Percentiles rank a stretch among this genome's conserved stretches.
phyloP scores from a whole-genome alignment of 2,113 vertebrate species.

The Myiopsitta monachus region DNA sequence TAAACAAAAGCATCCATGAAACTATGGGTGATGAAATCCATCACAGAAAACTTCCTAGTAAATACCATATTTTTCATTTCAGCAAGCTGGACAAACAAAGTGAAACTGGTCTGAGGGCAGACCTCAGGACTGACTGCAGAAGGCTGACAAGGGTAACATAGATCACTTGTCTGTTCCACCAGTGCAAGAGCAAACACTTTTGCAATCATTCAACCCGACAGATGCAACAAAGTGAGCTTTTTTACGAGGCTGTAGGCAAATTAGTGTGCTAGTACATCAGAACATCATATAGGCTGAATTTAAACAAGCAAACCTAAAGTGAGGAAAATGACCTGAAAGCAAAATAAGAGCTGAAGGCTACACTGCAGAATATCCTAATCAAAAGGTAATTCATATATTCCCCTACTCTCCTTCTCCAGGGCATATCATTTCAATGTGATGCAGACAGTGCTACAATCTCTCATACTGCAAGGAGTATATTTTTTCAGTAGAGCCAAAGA shows the following conservation, averaged over 20 bases:
- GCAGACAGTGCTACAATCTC: not conserved
- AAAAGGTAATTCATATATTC: slow-evolving; percentile 12
- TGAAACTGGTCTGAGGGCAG: not conserved
- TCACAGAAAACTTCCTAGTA: not conserved
- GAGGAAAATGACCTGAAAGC: not conserved
- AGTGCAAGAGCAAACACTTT: not conserved
- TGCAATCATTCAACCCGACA: slow-evolving; percentile 16
- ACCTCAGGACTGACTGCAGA: not conserved
- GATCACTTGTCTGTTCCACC: not conserved
- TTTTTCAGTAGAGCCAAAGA: not conserved
- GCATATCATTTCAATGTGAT: not conserved
- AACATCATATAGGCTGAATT: not conserved
- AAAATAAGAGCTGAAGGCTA: slow-evolving; percentile 17
- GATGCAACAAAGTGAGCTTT: not conserved
- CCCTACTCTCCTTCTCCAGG: not conserved
- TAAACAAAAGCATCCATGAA: not conserved
- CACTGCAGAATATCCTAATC: not conserved
- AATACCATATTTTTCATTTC: not conserved
- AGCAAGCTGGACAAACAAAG: not conserved
- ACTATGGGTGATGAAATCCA: not conserved
- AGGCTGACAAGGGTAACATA: not conserved
- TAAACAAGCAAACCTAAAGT: slow-evolving; percentile 25
- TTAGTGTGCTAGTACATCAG: not conserved
- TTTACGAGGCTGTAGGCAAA: slow-evolving; percentile 6
- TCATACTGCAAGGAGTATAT: not conserved